Conservation (phyloP, 1,140 invertebrate species). For the Heliconius melpomene region DNA sequence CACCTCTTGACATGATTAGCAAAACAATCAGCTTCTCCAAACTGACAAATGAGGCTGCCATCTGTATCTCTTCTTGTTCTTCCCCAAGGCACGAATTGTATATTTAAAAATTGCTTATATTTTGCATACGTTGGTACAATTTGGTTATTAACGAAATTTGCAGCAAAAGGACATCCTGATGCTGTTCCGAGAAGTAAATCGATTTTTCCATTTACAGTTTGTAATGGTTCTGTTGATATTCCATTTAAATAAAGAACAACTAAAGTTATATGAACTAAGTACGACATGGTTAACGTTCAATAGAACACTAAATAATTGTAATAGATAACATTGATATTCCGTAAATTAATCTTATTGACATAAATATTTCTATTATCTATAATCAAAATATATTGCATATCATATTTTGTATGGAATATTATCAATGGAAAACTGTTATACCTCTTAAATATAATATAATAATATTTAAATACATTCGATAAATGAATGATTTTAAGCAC, state of each 20-base stretch:
- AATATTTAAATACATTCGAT: too few species aligned
- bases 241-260: conserved; percentile 12
- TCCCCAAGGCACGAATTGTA: conserved; percentile 37
- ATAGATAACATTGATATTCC: background rate
- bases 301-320: background rate
- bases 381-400: too few species aligned
- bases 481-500: background rate
- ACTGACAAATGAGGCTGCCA: conserved; percentile 22
- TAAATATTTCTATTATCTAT: background rate
- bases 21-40: conserved; percentile 26
- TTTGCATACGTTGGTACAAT: conserved; percentile 15
- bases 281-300: background rate
- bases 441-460: too few species aligned
- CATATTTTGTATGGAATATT: background rate
- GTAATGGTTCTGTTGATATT: conserved; percentile 18
- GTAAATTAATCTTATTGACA: background rate
- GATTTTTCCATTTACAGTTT: conserved; percentile 36
- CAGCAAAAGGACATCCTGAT: conserved; percentile 31
- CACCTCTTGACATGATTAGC: conserved; percentile 28
- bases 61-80: conserved; percentile 25
- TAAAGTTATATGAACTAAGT: background rate
- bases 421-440: background rate
- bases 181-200: conserved; percentile 30
- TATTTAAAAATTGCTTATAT: conserved; percentile 29
- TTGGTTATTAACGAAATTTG: conserved; percentile 19